Conservation (phyloP, 2,888 invertebrate species). For the Bellardia pandia region DNA sequence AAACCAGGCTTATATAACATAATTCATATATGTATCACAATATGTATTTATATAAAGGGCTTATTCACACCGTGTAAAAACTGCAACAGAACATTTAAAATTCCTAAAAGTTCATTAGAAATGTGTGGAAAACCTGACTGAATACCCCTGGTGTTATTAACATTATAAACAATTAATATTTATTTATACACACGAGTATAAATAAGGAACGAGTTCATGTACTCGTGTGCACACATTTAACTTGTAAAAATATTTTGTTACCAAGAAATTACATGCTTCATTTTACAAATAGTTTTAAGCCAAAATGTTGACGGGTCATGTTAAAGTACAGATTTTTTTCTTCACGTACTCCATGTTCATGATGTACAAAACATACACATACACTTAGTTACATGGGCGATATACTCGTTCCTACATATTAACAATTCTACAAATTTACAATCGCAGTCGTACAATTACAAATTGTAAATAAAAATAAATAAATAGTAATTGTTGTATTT, state of each 20-base stretch:
- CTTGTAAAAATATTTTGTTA: conserved; percentile 47
- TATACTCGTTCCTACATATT: not conserved
- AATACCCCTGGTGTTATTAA: not conserved
- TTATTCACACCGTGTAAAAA: too few relatives aligned
- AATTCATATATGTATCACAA: too few relatives aligned
- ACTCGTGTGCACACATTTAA: conserved; percentile 4
- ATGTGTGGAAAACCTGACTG: not conserved
- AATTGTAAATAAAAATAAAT: conserved; percentile 34
- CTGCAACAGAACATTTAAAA: not conserved
- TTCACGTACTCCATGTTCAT: conserved; percentile 51
- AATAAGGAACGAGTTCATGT: not conserved
- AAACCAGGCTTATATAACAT: too few relatives aligned
- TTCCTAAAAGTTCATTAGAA: not conserved
- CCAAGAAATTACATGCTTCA: conserved; percentile 43
- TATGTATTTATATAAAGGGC: too few relatives aligned
- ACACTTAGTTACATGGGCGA: conserved; percentile 2
- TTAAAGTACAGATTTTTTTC: conserved; percentile 39
- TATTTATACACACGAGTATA: conserved; percentile 5
- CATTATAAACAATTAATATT: conserved; percentile 8
- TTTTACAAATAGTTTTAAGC: conserved; percentile 46
- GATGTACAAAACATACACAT: conserved; percentile 16
- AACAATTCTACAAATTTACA: conserved; percentile 25
- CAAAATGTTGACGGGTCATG: conserved; percentile 53
- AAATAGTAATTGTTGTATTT: conserved; percentile 51
- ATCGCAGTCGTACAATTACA: conserved; percentile 26